Conservation (phyloP, 2,797 vertebrate species). For the Chrysocyon brachyurus region DNA sequence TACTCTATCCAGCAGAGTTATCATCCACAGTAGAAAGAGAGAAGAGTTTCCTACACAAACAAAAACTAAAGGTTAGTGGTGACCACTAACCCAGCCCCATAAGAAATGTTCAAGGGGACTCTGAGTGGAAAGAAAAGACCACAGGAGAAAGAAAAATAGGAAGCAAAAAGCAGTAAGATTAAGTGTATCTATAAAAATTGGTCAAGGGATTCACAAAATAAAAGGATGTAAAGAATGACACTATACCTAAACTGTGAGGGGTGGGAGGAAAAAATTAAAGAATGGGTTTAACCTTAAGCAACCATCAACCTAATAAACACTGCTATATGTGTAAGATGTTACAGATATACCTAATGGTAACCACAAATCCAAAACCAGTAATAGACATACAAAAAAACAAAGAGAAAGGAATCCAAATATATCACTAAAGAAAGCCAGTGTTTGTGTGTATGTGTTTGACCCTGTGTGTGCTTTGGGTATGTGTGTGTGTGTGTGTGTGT, state of each 20-base stretch:
- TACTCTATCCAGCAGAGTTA: neutral
- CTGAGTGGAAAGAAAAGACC: neutral
- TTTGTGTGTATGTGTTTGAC: too few species aligned
- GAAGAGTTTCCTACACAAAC: neutral
- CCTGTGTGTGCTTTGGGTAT: too few species aligned
- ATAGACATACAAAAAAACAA: too few species aligned
- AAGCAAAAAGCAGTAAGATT: neutral
- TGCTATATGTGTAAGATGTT: too few species aligned
- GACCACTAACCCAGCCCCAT: neutral
- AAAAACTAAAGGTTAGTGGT: neutral
- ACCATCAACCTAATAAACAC: too few species aligned
- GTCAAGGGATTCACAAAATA: neutral
- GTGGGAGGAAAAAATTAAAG: neutral
- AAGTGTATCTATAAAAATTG: neutral
- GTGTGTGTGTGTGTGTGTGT: neutral
- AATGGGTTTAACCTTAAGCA: neutral
- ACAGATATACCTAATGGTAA: too few species aligned
- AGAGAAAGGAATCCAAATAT: too few species aligned
- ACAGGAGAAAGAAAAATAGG: neutral
- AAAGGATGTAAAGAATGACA: neutral
- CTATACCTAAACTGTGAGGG: neutral
- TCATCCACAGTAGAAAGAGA: neutral
- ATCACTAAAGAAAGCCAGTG: neutral
- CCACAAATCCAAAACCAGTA: too few species aligned
- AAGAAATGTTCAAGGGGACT: neutral